Base-by-base conservation (phyloP, 2,113 vertebrate species). In the Chaetodon auriga region DNA sequence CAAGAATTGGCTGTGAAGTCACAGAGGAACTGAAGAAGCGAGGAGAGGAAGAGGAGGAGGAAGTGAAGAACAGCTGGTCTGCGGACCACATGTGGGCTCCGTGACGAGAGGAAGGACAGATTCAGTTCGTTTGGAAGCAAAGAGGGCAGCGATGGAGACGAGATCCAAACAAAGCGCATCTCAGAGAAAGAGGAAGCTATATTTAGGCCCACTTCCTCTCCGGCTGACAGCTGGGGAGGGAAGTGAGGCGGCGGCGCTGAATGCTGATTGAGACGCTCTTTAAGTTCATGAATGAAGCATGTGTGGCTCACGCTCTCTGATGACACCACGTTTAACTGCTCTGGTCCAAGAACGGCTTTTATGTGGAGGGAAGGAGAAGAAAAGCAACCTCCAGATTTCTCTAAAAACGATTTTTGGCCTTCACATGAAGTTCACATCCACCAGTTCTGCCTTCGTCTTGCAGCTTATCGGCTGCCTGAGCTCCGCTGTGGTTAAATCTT, bases 151-250 rank as follows among this genome's bases (percentile, higher is more conserved):
- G 1, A 36, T 6, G 43, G 64, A 69, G 87, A 81, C 30, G 7
- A 81, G 48, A 65, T 75, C 79, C 53, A 73, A 87, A 80, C 68
- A 51, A 8, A 30, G 30, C 30, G 30, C 45, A 49, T 77, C 46
- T 63, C 25, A 61, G 74, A 80, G 75, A 54, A 58, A 38, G 55
- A 49, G 69, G 1, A 25, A 57, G 64, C 63, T 86, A 84, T 79
- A 79, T 86, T 90, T 88, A 90, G 83, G 60, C 7, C 11, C 9
- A 19, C 68, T n/a, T 14, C 19, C 51, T 69, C 62, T 23, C 61
- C 15, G 2, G 60, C 82, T 64, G 71, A 58, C 58, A 77, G 78
- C 9, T 30, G 78, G 15, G 15, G 48, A 63, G 51, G 65, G 65
- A 64, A 36, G 46, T 2, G 65, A 76, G 62, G 69, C 18, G 61